Conservation (phyloP, 2,797 vertebrate genomes). For the Danio albolineatus region DNA sequence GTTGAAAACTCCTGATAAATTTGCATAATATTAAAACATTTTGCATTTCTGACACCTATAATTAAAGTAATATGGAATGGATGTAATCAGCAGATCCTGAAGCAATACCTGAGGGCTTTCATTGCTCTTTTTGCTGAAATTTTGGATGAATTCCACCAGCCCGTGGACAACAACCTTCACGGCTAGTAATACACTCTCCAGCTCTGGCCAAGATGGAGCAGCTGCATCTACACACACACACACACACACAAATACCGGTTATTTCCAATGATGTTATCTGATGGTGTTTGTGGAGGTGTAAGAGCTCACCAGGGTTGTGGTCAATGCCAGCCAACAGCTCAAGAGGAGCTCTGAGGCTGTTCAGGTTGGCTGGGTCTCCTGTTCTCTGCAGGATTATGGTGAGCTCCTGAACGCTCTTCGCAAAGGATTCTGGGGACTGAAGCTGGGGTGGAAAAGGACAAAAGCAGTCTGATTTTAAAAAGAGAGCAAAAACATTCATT, state of each 20-base stretch:
- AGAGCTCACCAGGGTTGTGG: constrained; percentile 92
- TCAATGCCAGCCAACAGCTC: constrained; percentile 98
- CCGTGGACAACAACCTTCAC: constrained; percentile 98
- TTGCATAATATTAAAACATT: no score
- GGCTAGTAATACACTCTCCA: constrained; percentile 95
- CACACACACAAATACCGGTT: constrained; percentile 60
- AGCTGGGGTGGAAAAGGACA: constrained; percentile 77
- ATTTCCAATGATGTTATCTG: neutral
- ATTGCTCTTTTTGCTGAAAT: constrained; percentile 98
- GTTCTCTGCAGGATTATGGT: constrained; percentile 98
- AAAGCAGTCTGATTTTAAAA: neutral
- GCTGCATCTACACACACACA: constrained; percentile 86
- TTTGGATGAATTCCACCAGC: constrained; percentile 98
- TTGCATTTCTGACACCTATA: constrained; percentile 11
- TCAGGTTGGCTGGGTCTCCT: constrained; percentile 97
- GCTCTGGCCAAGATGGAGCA: constrained; percentile 96
- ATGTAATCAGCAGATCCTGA: neutral
- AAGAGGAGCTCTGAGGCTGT: constrained; percentile 93
- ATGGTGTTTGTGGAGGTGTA: neutral
- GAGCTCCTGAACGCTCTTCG: constrained; percentile 98
- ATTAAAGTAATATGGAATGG: neutral
- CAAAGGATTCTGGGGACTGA: constrained; percentile 99
- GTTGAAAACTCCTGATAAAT: neutral
- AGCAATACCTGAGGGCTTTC: constrained; percentile 89
- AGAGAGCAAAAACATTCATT: neutral